Percentiles rank a stretch among this genome's conserved stretches.
Conservation (phyloP, 2,797 vertebrate species). For the Ciconia nigra region DNA sequence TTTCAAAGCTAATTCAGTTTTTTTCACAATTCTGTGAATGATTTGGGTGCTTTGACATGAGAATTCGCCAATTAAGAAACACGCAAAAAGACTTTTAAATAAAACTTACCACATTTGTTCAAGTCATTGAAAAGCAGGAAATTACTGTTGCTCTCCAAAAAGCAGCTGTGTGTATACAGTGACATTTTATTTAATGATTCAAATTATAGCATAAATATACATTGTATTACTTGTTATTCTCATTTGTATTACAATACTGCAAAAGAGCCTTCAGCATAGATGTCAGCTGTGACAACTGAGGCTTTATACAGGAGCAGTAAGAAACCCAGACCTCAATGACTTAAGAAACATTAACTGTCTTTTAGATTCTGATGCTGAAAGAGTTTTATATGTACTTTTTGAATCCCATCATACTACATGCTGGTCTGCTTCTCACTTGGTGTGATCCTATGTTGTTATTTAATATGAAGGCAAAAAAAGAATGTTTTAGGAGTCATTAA, state of each 20-base stretch:
- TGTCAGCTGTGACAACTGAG: not conserved
- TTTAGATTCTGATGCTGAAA: not conserved
- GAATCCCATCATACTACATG: not conserved
- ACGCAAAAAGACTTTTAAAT: constrained; percentile 39
- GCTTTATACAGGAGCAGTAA: not conserved
- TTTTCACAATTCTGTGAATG: not conserved
- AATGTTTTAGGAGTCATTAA: not conserved
- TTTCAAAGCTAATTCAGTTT: not conserved
- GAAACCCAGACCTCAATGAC: not conserved
- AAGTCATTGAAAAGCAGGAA: constrained; percentile 41
- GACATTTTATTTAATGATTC: constrained; percentile 56
- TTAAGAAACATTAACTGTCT: not conserved
- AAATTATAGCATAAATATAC: constrained; percentile 34
- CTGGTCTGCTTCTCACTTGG: not conserved
- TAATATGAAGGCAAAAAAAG: not conserved
- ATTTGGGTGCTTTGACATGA: constrained; percentile 19
- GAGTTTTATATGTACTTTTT: not conserved
- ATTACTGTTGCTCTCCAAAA: constrained; percentile 59
- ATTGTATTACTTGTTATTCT: constrained; percentile 44
- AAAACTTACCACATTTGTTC: constrained; percentile 39
- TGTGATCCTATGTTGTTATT: not conserved
- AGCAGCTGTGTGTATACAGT: constrained; percentile 61
- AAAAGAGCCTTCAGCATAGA: not conserved
- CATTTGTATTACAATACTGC: not conserved
- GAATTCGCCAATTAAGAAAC: constrained; percentile 47